Percentiles rank a stretch among this genome's conserved stretches.
Conservation (phyloP, 2,113 vertebrate genomes). For the Gambusia affinis region DNA sequence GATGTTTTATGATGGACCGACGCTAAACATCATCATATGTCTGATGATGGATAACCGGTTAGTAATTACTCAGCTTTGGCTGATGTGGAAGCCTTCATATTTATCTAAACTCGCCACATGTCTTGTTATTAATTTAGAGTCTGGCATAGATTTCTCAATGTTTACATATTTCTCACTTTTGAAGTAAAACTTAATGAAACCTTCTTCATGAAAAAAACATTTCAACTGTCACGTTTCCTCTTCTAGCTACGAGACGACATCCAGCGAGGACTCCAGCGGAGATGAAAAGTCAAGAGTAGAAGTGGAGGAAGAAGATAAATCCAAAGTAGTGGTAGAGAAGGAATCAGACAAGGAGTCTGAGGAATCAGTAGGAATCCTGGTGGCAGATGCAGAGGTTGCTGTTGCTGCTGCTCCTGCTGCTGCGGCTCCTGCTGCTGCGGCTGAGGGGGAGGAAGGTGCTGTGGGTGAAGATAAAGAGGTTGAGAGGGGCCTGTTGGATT, state of each 20-base stretch:
- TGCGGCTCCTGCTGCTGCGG: no score
- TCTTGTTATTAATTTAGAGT: conserved; percentile 11
- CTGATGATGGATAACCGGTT: conserved; percentile 35
- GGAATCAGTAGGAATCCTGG: conserved; percentile 71
- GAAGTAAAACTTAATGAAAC: not conserved
- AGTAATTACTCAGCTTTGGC: conserved; percentile 24
- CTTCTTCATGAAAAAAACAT: not conserved
- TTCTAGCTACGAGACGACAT: conserved; percentile 92
- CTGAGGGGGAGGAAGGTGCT: conserved; percentile 40
- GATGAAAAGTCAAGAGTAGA: conserved; percentile 86
- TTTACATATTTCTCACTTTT: not conserved
- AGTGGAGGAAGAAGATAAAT: conserved; percentile 79
- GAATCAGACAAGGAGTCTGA: conserved; percentile 76
- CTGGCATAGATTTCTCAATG: not conserved
- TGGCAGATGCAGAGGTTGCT: conserved; percentile 57
- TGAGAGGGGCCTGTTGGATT: conserved; percentile 59
- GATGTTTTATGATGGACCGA: conserved; percentile 36
- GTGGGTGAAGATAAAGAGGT: conserved; percentile 46
- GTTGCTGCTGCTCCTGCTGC: not conserved
- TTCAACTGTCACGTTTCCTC: not conserved
- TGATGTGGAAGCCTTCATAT: conserved; percentile 26
- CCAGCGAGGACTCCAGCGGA: conserved; percentile 93
- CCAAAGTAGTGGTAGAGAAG: conserved; percentile 40
- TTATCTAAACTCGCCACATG: not conserved
- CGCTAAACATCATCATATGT: conserved; percentile 19